These are phyloP conservation scores for Gallinago media DNA, from an alignment of 2,113 vertebrate species.

Conservation along the genomic window DNA sequence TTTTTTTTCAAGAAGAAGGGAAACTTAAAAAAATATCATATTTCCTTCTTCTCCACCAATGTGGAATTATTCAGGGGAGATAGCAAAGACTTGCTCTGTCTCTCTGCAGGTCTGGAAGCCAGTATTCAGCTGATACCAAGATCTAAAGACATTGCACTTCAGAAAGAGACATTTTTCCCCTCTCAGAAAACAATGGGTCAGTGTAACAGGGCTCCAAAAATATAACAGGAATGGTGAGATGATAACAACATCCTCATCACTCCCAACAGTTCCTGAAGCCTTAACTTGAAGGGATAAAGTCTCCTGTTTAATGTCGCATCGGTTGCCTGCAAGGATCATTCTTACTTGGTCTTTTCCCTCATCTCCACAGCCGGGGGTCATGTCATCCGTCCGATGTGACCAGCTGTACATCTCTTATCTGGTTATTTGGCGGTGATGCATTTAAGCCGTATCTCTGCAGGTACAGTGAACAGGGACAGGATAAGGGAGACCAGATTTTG, in stretches of 20 bases:
- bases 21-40: neutral
- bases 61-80: neutral
- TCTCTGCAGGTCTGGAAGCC: neutral
- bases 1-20: neutral
- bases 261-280: constrained; percentile 3
- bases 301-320: neutral
- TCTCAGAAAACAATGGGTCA: constrained; percentile 34
- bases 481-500: neutral
- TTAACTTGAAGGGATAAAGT: neutral
- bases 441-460: neutral
- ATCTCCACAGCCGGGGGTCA: fast-evolving
- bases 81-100: neutral
- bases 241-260: constrained; percentile 46
- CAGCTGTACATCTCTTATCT: neutral
- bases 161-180: neutral
- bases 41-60: neutral
- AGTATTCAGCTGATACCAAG: neutral
- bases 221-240: constrained; percentile 29
- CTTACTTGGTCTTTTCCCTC: fast-evolving
- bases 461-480: neutral
- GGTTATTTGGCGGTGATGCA: neutral
- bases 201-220: constrained; percentile 1
- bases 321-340: neutral
- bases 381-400: neutral
- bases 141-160: neutral